phyloP scores from a whole-genome alignment of 1,140 invertebrate genomes.

The Drosophila leontia region DNA sequence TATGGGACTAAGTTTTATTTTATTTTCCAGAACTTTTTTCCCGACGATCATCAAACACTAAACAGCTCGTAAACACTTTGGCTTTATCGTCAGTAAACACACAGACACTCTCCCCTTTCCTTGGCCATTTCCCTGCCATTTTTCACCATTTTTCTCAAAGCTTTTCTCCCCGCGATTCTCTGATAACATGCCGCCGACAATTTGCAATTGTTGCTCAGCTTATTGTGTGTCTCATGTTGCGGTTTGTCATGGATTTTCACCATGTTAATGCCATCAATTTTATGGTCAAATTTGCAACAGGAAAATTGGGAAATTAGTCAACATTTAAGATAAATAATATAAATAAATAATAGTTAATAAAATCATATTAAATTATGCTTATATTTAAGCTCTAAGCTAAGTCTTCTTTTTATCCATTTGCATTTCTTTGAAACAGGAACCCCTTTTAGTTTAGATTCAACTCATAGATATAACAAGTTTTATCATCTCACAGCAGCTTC shows the following conservation, averaged over 20 bases:
- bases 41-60: constrained; percentile 61
- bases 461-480: constrained; percentile 21
- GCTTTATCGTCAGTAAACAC: constrained; percentile 59
- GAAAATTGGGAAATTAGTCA: not conserved
- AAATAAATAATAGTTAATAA: not conserved
- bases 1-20: constrained; percentile 5
- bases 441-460: not conserved
- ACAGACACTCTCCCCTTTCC: constrained; percentile 15
- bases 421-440: not conserved
- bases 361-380: not conserved
- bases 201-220: constrained; percentile 65
- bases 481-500: not conserved
- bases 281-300: constrained; percentile 67
- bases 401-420: not conserved
- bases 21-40: constrained; percentile 10
- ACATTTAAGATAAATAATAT: not conserved
- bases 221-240: constrained; percentile 21
- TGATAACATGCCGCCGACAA: constrained; percentile 73
- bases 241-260: constrained; percentile 53
- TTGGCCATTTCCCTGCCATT: not conserved
- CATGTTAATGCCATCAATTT: constrained; percentile 61
- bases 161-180: no score
- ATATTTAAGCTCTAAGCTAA: no score
- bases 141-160: constrained; percentile 1
- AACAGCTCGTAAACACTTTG: constrained; percentile 81